These are phyloP conservation scores for Maccullochella peelii DNA, from an alignment of 2,113 vertebrate species.

Conservation along the genomic window DNA sequence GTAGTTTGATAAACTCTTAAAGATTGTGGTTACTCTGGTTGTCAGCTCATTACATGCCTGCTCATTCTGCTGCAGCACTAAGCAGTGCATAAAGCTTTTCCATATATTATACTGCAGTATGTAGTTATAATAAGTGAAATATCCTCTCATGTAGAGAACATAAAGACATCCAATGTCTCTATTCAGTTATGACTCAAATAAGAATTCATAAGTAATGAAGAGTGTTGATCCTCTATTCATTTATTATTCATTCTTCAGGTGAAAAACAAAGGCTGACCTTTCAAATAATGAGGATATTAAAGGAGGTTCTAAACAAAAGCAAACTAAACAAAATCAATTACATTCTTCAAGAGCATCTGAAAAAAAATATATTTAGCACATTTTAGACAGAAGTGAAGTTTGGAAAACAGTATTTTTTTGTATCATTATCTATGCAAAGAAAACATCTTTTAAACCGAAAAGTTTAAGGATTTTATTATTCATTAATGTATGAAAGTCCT, in stretches of 20 bases:
- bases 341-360: constrained; percentile 38
- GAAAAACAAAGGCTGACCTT: constrained; percentile 70
- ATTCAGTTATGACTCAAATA: constrained; percentile 57
- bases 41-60: constrained; percentile 74
- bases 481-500: background rate
- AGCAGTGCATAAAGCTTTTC: constrained; percentile 13
- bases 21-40: constrained; percentile 72
- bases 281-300: constrained; percentile 72
- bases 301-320: constrained; percentile 35
- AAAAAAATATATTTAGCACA: constrained; percentile 25
- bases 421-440: constrained; percentile 26
- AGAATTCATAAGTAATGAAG: constrained; percentile 57
- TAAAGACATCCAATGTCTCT: constrained; percentile 31
- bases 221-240: constrained; percentile 59
- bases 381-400: constrained; percentile 23
- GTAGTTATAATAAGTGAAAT: constrained; percentile 12
- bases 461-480: background rate
- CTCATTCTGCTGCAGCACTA: constrained; percentile 46
- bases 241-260: constrained; percentile 71
- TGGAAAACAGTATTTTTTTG: background rate
- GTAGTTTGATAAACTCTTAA: constrained; percentile 85
- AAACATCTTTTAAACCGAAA: constrained; percentile 25
- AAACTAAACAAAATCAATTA: constrained; percentile 50
- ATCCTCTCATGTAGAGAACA: constrained; percentile 17
- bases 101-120: constrained; percentile 15